phyloP scores from a whole-genome alignment of 2,797 vertebrate genomes.

The Columba guinea region DNA sequence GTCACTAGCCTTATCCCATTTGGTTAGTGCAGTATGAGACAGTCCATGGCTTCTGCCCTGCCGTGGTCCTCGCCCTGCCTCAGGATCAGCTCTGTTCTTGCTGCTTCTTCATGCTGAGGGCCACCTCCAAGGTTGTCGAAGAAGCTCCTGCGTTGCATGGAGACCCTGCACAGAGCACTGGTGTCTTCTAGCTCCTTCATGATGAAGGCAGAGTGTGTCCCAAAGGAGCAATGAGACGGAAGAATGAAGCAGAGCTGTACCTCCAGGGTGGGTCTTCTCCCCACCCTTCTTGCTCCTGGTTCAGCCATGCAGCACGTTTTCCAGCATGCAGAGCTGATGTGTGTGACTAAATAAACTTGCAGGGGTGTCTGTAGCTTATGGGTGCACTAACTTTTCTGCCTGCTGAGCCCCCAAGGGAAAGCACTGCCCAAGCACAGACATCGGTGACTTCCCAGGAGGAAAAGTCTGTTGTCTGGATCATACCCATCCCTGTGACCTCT shows the following conservation, averaged over 20 bases:
- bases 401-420: not conserved
- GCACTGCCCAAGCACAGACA: not conserved
- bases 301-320: not conserved
- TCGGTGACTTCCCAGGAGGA: not conserved
- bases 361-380: not conserved
- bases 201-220: not conserved
- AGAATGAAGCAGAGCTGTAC: not conserved
- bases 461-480: not conserved
- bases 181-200: not conserved
- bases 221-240: not conserved
- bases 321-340: not conserved
- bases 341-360: not conserved
- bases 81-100: not conserved
- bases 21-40: not conserved
- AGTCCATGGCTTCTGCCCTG: not conserved
- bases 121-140: not conserved
- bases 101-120: not conserved
- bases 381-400: not conserved
- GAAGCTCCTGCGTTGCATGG: not conserved
- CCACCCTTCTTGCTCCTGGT: not conserved
- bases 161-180: not conserved
- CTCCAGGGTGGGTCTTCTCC: not conserved
- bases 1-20: too few species aligned
- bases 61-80: accelerated
- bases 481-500: not conserved